A percentile compares a stretch with the other conserved stretches of the same genome.
Conservation (phyloP, 2,888 invertebrate genomes). For the Lacanobia wlatinum region DNA sequence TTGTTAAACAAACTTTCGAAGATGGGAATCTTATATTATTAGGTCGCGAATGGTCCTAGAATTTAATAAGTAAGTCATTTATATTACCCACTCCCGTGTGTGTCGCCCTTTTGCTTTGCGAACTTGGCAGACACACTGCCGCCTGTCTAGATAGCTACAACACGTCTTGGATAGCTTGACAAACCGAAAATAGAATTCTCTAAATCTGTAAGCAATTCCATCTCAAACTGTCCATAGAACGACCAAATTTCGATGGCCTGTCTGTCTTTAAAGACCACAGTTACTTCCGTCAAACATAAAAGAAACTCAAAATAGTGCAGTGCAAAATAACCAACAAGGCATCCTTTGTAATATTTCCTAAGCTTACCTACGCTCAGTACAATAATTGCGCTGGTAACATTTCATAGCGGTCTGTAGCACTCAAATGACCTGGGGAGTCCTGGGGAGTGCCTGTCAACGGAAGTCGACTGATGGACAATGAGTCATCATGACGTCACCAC, state of each 20-base stretch:
- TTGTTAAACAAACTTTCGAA: slow-evolving; percentile 37
- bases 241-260: neutral
- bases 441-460: slow-evolving; percentile 58
- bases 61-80: neutral
- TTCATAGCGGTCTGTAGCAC: slow-evolving; percentile 42
- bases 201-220: neutral
- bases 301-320: slow-evolving; percentile 42
- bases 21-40: slow-evolving; percentile 27
- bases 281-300: neutral
- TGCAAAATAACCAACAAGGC: slow-evolving; percentile 38
- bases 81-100: neutral
- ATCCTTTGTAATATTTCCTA: slow-evolving; percentile 42
- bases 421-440: no score
- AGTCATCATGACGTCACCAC: slow-evolving; percentile 64
- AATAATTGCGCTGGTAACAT: slow-evolving; percentile 54
- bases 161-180: neutral
- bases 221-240: neutral
- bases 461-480: slow-evolving; percentile 52
- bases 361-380: slow-evolving; percentile 23
- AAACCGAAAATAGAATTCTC: slow-evolving; percentile 1
- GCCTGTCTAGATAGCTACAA: neutral
- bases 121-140: neutral
- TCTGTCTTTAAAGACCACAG: neutral
- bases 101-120: neutral
- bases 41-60: slow-evolving; percentile 2